phyloP scores from a whole-genome alignment of 2,888 invertebrate species.

The Scotopteryx bipunctaria region DNA sequence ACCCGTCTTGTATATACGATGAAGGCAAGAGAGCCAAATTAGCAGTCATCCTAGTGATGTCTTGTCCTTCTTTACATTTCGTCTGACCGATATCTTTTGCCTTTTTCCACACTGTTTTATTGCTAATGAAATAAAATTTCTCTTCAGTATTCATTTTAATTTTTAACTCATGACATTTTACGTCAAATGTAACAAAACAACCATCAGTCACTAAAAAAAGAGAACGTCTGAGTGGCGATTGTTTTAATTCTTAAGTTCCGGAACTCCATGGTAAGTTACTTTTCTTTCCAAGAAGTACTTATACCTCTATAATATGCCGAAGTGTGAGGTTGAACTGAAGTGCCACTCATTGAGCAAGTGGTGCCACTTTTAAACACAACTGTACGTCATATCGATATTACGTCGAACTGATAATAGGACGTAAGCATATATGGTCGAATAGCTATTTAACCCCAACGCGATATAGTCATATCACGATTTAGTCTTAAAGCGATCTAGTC shows the following conservation, averaged over 20 bases:
- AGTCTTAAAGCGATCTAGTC: too few species aligned
- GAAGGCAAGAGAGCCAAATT: slow-evolving; percentile 16
- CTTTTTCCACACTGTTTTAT: slow-evolving; percentile 20
- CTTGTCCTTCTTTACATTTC: slow-evolving; percentile 18
- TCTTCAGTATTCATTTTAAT: slow-evolving; percentile 11
- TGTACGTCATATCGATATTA: too few species aligned
- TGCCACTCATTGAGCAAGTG: background rate
- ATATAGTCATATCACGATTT: too few species aligned
- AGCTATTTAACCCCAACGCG: too few species aligned
- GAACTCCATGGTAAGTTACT: slow-evolving; percentile 8
- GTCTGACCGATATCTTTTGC: slow-evolving; percentile 15
- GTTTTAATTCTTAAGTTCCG: slow-evolving; percentile 10
- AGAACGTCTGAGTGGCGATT: slow-evolving; percentile 9
- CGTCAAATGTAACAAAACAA: slow-evolving; percentile 11
- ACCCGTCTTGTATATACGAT: slow-evolving; percentile 18
- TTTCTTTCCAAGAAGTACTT: background rate
- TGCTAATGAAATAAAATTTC: slow-evolving; percentile 18
- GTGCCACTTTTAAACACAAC: too few species aligned
- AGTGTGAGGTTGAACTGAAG: background rate
- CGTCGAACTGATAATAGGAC: too few species aligned
- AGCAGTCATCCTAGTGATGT: slow-evolving; percentile 19
- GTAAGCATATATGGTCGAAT: too few species aligned
- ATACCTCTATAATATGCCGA: background rate
- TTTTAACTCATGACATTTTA: slow-evolving; percentile 8
- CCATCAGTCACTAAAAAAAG: slow-evolving; percentile 10